Conservation (phyloP, 2,797 vertebrate species). For the Acanthurus lineatus region DNA sequence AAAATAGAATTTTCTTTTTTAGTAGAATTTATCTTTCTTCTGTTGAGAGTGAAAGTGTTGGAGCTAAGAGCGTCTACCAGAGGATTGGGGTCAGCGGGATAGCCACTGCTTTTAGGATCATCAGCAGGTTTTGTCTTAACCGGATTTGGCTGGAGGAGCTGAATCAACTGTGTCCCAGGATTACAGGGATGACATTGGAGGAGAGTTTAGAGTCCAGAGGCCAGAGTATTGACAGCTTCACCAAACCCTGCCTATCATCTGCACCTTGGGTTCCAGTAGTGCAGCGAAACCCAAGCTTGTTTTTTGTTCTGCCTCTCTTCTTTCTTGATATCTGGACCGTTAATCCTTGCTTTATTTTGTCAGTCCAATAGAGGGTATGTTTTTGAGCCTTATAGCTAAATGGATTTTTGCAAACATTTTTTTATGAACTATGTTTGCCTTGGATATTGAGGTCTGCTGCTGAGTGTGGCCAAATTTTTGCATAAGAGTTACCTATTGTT, state of each 20-base stretch:
- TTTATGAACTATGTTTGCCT: background rate
- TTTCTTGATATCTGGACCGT: conserved; percentile 44
- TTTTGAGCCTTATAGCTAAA: background rate
- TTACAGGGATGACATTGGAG: conserved; percentile 90
- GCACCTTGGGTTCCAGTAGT: conserved; percentile 47
- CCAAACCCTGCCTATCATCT: conserved; percentile 51
- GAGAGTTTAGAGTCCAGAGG: conserved; percentile 77
- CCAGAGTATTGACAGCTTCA: conserved; percentile 62
- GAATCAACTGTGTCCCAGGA: conserved; percentile 89
- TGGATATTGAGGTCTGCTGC: conserved; percentile 35
- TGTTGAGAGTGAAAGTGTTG: conserved; percentile 77
- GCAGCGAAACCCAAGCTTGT: conserved; percentile 22
- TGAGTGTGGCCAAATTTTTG: conserved; percentile 57
- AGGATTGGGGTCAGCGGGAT: conserved; percentile 88
- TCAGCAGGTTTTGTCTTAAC: conserved; percentile 93
- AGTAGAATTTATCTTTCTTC: conserved; percentile 25
- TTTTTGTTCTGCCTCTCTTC: conserved; percentile 15
- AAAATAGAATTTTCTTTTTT: background rate
- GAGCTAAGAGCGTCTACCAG: conserved; percentile 68
- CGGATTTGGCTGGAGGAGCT: conserved; percentile 91
- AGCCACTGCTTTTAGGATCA: conserved; percentile 87
- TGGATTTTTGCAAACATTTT: conserved; percentile 21
- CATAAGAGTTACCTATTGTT: conserved; percentile 47
- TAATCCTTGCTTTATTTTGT: conserved; percentile 33
- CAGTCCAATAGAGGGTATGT: conserved; percentile 35